Base-by-base conservation (phyloP, 2,888 invertebrate species). In the Lepeophtheirus nordmannii region DNA sequence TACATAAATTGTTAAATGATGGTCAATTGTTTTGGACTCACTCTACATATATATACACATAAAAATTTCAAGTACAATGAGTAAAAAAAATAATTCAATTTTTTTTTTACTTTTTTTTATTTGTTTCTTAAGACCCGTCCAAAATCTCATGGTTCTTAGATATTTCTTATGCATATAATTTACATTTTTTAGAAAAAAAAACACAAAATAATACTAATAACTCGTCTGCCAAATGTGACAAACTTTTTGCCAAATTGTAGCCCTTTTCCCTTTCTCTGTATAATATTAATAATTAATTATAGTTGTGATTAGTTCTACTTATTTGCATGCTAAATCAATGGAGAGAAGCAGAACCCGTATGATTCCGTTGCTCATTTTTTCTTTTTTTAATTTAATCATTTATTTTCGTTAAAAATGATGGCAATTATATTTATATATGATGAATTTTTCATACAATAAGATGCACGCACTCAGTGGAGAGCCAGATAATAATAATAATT, bases 221-320 rank as follows among this genome's bases (percentile, higher is more conserved):
- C 53, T 46, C 53, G 53, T 46, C 53, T 46, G 53, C 53, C 53
- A 46, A 46, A 46, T 46, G 53, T 46, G 53, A 46, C 53, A 46
- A 46, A 46, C 14, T n/a, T 46, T 46, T n/a, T n/a, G 17, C n/a
- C 53, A 46, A 46, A 46, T 46, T 46, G 7, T 46, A 46, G 53
- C 17, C n/a, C 17, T 46, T 46, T 46, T 46, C 17, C 53, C 53
- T 46, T 8, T 46, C 8, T 46, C 8, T 46, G 30, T 30, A 30
- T 30, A 30, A 30, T 30, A 30, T 30, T 2, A 5, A 30, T 30
- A 30, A n/a, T 30, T 30, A 30, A 5, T 30, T 5, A 30, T 30
- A 30, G 2, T 5, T 30, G 30, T 30, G 30, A 30, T 30, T 30
- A 30, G 7, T 30, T 30, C 30, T 30, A 30, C 7, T 30, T 30